Conservation (phyloP, 2,888 invertebrate genomes). For the Mellilla xanthometata region DNA sequence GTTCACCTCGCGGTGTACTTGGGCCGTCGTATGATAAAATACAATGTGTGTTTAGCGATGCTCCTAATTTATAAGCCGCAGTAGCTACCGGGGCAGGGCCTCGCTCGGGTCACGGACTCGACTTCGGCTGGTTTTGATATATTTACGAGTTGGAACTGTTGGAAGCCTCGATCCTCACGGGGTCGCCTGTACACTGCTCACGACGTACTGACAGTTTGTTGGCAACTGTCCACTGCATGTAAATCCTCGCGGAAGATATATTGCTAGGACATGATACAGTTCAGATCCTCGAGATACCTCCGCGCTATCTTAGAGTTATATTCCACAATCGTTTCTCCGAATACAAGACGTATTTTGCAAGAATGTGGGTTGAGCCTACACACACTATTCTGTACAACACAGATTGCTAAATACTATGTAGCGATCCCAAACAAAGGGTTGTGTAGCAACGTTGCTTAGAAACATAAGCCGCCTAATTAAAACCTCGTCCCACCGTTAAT, state of each 20-base stretch:
- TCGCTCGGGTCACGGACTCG: slow-evolving; percentile 50
- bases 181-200: slow-evolving; percentile 31
- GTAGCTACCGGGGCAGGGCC: slow-evolving; percentile 49
- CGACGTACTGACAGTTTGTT: slow-evolving; percentile 38
- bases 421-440: slow-evolving; percentile 4
- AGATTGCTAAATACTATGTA: slow-evolving; percentile 6
- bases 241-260: slow-evolving; percentile 48
- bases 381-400: slow-evolving; percentile 1
- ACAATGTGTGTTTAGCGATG: slow-evolving; percentile 53
- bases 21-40: slow-evolving; percentile 58
- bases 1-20: slow-evolving; percentile 63
- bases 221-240: slow-evolving; percentile 42
- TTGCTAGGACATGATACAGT: slow-evolving; percentile 42
- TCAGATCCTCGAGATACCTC: slow-evolving; percentile 31
- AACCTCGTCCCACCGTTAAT: slow-evolving; percentile 13
- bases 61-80: slow-evolving; percentile 62
- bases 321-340: slow-evolving; percentile 14
- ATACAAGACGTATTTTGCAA: slow-evolving; percentile 15
- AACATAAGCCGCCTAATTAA: slow-evolving; percentile 16
- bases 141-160: slow-evolving; percentile 50
- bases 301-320: slow-evolving; percentile 14
- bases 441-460: slow-evolving; percentile 10
- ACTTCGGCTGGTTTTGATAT: slow-evolving; percentile 47
- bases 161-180: slow-evolving; percentile 43
- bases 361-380: slow-evolving; percentile 10